Evolutionary conservation across 2,888 invertebrate species (phyloP).

Genomic region (Apotomis betuletana): DNA sequence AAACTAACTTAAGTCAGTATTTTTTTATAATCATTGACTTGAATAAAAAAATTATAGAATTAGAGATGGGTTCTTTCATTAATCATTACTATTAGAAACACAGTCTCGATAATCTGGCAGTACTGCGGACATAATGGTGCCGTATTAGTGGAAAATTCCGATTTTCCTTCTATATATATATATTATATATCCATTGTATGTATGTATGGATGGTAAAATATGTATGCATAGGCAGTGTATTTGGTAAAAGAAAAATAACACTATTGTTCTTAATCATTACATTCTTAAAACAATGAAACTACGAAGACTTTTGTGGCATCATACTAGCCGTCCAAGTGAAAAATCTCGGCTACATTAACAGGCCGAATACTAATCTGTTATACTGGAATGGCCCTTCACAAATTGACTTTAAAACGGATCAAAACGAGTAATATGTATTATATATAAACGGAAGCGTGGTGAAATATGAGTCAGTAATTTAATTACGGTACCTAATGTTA

Average conservation of each 20-base stretch:
- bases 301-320: background rate
- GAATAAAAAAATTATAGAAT: too few species aligned
- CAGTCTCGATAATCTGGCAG: too few species aligned
- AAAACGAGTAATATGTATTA: slow-evolving; percentile 4
- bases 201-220: too few species aligned
- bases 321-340: background rate
- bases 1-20: too few species aligned
- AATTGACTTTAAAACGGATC: slow-evolving; percentile 28
- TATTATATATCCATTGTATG: too few species aligned
- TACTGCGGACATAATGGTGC: too few species aligned
- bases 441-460: slow-evolving; percentile 13
- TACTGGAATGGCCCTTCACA: slow-evolving; percentile 18
- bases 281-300: background rate
- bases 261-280: background rate
- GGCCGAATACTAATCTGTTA: background rate
- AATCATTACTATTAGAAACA: too few species aligned
- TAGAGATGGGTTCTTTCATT: too few species aligned
- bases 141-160: too few species aligned
- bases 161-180: too few species aligned
- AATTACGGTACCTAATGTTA: slow-evolving; percentile 26
- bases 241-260: background rate
- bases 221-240: too few species aligned
- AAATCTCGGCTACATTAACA: background rate
- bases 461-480: slow-evolving; percentile 24
- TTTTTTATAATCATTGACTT: too few species aligned